These are phyloP conservation scores for Antechinus flavipes DNA, from an alignment of 2,113 vertebrate genomes.

Conservation along the genomic window DNA sequence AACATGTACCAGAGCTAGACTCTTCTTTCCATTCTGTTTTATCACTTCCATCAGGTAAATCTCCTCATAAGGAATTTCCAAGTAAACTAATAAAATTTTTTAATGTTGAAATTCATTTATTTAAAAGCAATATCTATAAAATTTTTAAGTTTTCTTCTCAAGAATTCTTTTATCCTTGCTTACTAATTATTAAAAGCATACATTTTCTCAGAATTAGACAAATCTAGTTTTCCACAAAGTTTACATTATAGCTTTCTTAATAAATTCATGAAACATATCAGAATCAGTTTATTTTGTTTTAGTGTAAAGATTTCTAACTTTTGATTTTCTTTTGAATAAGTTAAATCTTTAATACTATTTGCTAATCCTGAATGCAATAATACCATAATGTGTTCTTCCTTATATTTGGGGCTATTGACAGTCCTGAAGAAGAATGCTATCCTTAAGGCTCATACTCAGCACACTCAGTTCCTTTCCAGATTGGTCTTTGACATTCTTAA, in stretches of 20 bases:
- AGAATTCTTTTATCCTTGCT: slow-evolving; percentile 15
- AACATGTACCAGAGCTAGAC: slow-evolving; percentile 83
- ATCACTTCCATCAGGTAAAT: slow-evolving; percentile 88
- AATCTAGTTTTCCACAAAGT: slow-evolving; percentile 1
- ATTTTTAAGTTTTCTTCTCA: slow-evolving; percentile 12
- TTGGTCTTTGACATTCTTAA: neutral
- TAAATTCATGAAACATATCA: slow-evolving; percentile 37
- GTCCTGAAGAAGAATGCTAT: neutral
- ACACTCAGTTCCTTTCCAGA: neutral
- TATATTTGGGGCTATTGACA: neutral
- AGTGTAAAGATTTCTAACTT: slow-evolving; percentile 1
- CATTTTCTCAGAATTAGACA: slow-evolving; percentile 19
- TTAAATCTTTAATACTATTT: slow-evolving; percentile 50
- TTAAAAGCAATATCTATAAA: neutral
- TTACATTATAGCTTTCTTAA: slow-evolving; percentile 16
- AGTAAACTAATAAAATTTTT: slow-evolving; percentile 30
- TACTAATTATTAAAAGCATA: slow-evolving; percentile 27
- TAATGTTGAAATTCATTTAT: slow-evolving; percentile 24
- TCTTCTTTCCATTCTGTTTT: slow-evolving; percentile 84
- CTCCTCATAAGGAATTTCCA: neutral
- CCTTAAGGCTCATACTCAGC: neutral
- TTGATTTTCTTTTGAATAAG: slow-evolving; percentile 16
- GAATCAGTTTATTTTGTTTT: slow-evolving; percentile 44
- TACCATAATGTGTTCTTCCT: neutral
- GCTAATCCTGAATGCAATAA: neutral